Evolutionary conservation across 1,140 invertebrate species (phyloP), one percentile per base, ranked within the genome.

Genomic region (Tribolium madens): DNA sequence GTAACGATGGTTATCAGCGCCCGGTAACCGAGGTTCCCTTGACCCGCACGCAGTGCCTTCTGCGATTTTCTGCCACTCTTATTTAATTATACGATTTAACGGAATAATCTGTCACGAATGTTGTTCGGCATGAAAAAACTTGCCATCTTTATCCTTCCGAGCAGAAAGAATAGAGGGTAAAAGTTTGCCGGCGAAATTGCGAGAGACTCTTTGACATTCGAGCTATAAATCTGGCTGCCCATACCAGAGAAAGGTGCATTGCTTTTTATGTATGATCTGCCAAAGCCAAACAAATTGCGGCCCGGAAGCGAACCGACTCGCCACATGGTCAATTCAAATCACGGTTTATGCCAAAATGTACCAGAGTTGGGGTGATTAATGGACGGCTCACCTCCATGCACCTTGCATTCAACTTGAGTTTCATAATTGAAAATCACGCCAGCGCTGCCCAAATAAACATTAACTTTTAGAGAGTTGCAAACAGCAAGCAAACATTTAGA

Each of bases 261-360:
- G 57, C 57, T 64, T 64, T 64, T 64, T 64, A 64, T 64, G 57
- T 64, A 64, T 64, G 57, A 64, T 64, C 57, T 64, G 57, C 57
- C 57, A 64, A 64, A 64, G 21, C 57, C 57, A 64, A 64, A 64
- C 57, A 64, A 64, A 64, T 64, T 31, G 57, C 57, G n/a, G 13
- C 10, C 7, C 57, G 57, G 57, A 64, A 64, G 26, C 26, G 21
- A 26, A 64, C 57, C 57, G 15, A 21, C 14, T n/a, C 52, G 57
- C 17, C 57, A 64, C 26, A 14, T 64, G 21, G 52, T 26, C 52
- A 26, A 17, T 57, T 21, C 52, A 21, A 21, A 21, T 21, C 52
- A 18, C 13, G 52, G 18, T 14, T 14, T 50, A 50, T 7, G 48
- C 48, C 13, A 50, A 17, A 14, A 15, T 15, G 3, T 50, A 50